A percentile compares a stretch with the other conserved stretches of the same genome.
These are phyloP conservation scores for Coptotermes formosanus DNA, from an alignment of 1,140 invertebrate species.

Conservation along the genomic window DNA sequence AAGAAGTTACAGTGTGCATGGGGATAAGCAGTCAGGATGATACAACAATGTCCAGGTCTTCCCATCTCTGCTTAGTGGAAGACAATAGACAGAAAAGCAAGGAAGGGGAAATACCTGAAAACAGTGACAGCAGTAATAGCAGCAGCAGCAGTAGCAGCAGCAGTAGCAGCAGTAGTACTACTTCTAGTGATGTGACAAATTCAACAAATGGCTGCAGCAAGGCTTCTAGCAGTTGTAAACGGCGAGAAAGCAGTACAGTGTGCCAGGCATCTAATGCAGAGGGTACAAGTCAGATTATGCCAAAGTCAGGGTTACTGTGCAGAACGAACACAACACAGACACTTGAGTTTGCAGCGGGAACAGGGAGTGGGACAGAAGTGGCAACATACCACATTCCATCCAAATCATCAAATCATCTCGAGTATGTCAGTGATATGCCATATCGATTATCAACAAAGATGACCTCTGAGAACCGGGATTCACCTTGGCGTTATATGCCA, in stretches of 20 bases:
- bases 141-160: constrained; percentile 36
- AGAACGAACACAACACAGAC: constrained; percentile 22
- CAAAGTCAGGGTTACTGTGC: neutral
- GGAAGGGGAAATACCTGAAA: neutral
- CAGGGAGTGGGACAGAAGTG: neutral
- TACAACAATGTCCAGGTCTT: neutral
- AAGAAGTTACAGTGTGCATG: neutral
- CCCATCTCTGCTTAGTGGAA: neutral
- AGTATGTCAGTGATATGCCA: constrained; percentile 11
- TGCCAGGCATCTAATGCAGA: neutral
- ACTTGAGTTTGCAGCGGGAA: neutral
- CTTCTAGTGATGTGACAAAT: constrained; percentile 31
- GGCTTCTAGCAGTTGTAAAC: neutral
- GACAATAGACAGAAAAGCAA: neutral
- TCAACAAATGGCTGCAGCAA: constrained; percentile 35
- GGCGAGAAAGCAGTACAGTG: neutral
- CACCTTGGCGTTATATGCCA: constrained; percentile 50
- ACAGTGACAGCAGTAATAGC: neutral
- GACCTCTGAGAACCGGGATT: constrained; percentile 42
- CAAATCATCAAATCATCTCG: neutral
- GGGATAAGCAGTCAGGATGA: neutral
- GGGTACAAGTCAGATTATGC: neutral
- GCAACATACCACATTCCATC: neutral
- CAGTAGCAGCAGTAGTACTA: constrained; percentile 33
- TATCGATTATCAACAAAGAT: constrained; percentile 25